Base-by-base conservation (phyloP, 1,140 invertebrate genomes). In the Metopolophium dirhodum region DNA sequence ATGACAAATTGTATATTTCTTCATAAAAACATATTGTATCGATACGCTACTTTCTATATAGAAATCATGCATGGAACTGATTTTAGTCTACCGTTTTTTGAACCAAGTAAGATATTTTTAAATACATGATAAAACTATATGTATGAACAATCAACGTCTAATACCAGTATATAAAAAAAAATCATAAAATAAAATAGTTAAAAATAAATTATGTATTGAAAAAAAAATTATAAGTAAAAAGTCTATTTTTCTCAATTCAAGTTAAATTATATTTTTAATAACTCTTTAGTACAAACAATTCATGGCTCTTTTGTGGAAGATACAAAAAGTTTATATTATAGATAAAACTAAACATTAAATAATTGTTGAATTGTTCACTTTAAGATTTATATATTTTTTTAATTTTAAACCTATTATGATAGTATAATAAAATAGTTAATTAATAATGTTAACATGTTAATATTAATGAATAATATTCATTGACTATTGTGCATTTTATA, bases 1-100 rank as follows among this genome's bases (percentile, higher is more conserved):
- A 93, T 93, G 82, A 93, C 91, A 93, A 93, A 93, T 93, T 93
- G 82, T 93, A 83, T 54, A 86, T 86, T 93, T 86, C 82, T 93
- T 93, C 49, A 93, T 83, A 85, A 93, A 93, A 85, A 93, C n/a
- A 83, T 85, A 93, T 86, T 86, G 49, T 93, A 4, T 93, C 14
- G 91, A 83, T 93, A 85, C 90, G 68, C 23, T 93, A 92, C 77
- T 92, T 92, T 83, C 68, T 92, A 11, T 20, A 51, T 57, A 83
- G 41, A 92, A 92, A 92, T 85, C 45, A 85, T 41, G 35, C 35
- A 51, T 54, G 77, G 11, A 30, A 83, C 91, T 85, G 47, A 90
- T 90, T 57, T 61, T 61, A 57, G n/a, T 89, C 51, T 57, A 90
- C 49, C 87, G 35, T 90, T 90, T 90, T 90, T 30, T 61, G 51